Evolutionary conservation across 1,140 invertebrate species (phyloP), one percentile per base, ranked within the genome.

Genomic region (Pseudachorutes palmiensis): DNA sequence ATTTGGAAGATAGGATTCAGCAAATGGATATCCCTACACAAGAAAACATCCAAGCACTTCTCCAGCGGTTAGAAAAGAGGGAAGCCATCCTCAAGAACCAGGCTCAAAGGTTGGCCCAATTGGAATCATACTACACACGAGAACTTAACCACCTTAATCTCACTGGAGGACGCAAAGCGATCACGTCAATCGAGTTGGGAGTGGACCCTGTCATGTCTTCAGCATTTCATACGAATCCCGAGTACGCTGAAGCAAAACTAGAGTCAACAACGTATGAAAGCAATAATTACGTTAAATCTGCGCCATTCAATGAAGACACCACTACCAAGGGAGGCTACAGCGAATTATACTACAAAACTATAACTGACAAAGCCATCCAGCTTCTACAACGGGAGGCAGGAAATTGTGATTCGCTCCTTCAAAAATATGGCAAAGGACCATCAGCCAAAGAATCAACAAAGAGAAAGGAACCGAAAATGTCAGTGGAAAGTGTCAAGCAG

Each of bases 251-350:
- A n/a, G n/a, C n/a, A n/a, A n/a, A n/a, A n/a, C n/a, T n/a, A n/a
- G n/a, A n/a, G n/a, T 45, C 36, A 9, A 45, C 36, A 45, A 45
- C 36, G 9, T 45, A 12, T 19, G 36, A 19, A 9, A 19, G 9
- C 9, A 45, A 9, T 12, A 45, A 45, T 19, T 45, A 45, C 36
- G 36, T 12, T 45, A 45, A 9, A 45, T 19, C 19, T 45, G 36
- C 36, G 9, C 9, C 36, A 45, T 45, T 45, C 19, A 45, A 19
- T 12, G 36, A 9, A 45, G 36, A 45, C 19, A 9, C 36, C 36
- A 45, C 36, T 45, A 19, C 36, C 36, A n/a, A n/a, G n/a, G n/a
- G n/a, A n/a, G 24, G 51, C 24, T 55, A 55, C 51, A 55, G 51
- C 24, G 51, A 55, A 22, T 22, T 55, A 3, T 55, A 55, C 51